Base-by-base conservation (phyloP, 92 coral and sea anemone genomes). In the Palythoa caribaeorum region DNA sequence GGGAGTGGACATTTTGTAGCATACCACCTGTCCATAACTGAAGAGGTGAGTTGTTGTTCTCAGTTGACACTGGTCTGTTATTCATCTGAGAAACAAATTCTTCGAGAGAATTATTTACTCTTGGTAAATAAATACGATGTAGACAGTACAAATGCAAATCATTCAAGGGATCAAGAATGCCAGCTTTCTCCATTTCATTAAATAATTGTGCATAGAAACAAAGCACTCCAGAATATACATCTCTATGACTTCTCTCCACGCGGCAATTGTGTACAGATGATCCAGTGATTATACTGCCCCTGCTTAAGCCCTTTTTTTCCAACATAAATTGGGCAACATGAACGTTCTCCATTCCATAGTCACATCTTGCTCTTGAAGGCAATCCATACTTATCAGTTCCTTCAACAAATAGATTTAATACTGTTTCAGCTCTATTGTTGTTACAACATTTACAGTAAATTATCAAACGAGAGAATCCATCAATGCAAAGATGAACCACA, bases 241-340 rank as follows among this genome's bases (percentile, higher is more conserved):
- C 94, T 63, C 92, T 84, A 47, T 86, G 94, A 2, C 84, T 54
- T 77, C 94, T 75, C 55, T 93, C 94, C n/a, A 93, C 92, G 51
- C 94, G 76, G 76, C 88, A 91, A 50, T 93, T 91, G 79, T 93
- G 96, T 2, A 93, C 96, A 9, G 94, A 91, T 40, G 90, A 84
- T 38, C 95, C 95, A 7, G 94, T 91, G 75, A 93, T 93, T 21
- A 93, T 91, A 52, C 96, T 93, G 35, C 94, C 94, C 80, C 96
- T 85, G 86, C 83, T 54, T n/a, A 28, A 21, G 50, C 96, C 92
- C 35, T 90, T 73, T 53, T 76, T 36, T 83, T 90, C 91, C 50
- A 93, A 55, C 93, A 93, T 93, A 71, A 76, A 87, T 71, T 87
- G 89, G 72, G 73, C 95, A 83, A 93, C 93, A 71, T 37, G 78